These are phyloP conservation scores for Argopecten irradians DNA, from an alignment of 1,140 invertebrate genomes.

Conservation along the genomic window DNA sequence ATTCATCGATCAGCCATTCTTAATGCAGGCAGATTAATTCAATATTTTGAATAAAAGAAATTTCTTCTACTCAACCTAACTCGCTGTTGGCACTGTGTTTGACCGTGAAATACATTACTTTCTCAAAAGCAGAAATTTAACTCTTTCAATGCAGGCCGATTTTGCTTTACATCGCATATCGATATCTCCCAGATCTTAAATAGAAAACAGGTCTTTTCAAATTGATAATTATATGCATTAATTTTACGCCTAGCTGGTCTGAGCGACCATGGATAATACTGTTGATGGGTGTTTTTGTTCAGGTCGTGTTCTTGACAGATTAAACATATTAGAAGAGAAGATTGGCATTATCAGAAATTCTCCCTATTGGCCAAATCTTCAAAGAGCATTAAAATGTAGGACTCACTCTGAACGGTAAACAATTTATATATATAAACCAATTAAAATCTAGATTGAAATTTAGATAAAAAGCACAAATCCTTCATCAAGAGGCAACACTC, in stretches of 20 bases:
- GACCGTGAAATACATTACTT: conserved; percentile 16
- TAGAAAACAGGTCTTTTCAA: conserved; percentile 22
- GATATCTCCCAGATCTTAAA: not conserved
- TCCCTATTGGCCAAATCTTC: conserved; percentile 9
- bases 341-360: not conserved
- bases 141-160: not conserved
- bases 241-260: conserved; percentile 8
- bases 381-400: conserved; percentile 18
- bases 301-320: not conserved
- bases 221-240: conserved; percentile 23
- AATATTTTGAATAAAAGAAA: conserved; percentile 19
- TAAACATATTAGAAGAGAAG: not conserved
- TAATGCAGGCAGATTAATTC: conserved; percentile 6
- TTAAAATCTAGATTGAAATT: conserved; percentile 19
- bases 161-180: not conserved
- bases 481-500: not conserved
- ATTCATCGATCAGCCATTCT: not conserved
- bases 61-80: not conserved
- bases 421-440: conserved; percentile 1
- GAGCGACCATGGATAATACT: not conserved
- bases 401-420: not conserved
- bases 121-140: conserved; percentile 14
- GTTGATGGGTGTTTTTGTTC: not conserved
- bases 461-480: not conserved
- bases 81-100: not conserved